Percentiles rank a stretch among this genome's conserved stretches.
Conservation (phyloP, 2,888 invertebrate species). For the Eubasilissa splendida region DNA sequence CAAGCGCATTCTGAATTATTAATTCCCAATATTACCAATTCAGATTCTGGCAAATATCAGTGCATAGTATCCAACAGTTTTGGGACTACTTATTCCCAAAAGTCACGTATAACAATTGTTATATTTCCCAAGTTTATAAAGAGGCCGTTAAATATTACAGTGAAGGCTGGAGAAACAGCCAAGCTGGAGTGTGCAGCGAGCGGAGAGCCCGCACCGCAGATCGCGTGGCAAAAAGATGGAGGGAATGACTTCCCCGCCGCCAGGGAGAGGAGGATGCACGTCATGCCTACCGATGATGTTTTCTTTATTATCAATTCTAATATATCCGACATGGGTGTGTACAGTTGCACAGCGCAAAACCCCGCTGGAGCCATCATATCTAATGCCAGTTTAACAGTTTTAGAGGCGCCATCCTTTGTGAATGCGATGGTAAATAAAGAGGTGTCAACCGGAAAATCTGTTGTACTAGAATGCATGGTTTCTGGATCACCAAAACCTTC, state of each 20-base stretch:
- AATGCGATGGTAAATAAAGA: conserved; percentile 90
- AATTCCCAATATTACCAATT: conserved; percentile 83
- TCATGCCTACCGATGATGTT: conserved; percentile 91
- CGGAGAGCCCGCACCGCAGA: conserved; percentile 91
- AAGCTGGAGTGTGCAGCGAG: conserved; percentile 92
- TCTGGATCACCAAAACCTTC: conserved; percentile 88
- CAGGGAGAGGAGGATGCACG: conserved; percentile 91
- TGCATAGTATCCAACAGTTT: conserved; percentile 92
- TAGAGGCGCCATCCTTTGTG: conserved; percentile 90
- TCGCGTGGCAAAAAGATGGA: conserved; percentile 94
- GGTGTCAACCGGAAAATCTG: conserved; percentile 85
- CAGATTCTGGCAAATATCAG: conserved; percentile 91
- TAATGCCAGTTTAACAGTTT: conserved; percentile 88
- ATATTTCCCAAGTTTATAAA: conserved; percentile 90
- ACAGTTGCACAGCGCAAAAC: conserved; percentile 94
- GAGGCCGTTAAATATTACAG: conserved; percentile 87
- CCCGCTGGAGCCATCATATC: conserved; percentile 89
- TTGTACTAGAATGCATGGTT: conserved; percentile 91
- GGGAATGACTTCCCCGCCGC: conserved; percentile 96
- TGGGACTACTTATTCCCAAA: conserved; percentile 91
- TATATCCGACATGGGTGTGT: conserved; percentile 90
- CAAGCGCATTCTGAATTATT: conserved; percentile 82
- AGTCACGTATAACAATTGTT: conserved; percentile 89
- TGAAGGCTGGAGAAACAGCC: conserved; percentile 88
- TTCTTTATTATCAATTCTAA: conserved; percentile 95